phyloP scores from a whole-genome alignment of 1,140 invertebrate species.

The Homarus americanus region DNA sequence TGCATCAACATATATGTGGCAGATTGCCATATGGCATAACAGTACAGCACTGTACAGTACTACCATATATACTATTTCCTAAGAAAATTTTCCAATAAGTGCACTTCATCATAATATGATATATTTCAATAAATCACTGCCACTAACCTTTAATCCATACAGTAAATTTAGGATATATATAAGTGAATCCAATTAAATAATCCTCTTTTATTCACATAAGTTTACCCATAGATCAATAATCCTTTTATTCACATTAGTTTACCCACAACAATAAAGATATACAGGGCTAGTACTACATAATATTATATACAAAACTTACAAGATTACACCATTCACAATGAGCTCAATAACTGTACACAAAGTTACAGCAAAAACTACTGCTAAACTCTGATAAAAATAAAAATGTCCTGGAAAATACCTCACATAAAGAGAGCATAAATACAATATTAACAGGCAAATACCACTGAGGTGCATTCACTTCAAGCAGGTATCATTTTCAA shows the following conservation, averaged over 20 bases:
- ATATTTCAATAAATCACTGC: too few species aligned
- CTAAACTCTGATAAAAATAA: neutral
- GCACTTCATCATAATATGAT: too few species aligned
- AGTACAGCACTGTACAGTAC: too few species aligned
- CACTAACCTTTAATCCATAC: too few species aligned
- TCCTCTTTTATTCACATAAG: constrained; percentile 9
- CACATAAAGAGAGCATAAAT: neutral
- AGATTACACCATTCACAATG: neutral
- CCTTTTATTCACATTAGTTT: neutral
- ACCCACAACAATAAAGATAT: neutral
- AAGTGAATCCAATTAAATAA: neutral
- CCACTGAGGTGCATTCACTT: neutral
- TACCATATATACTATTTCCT: too few species aligned
- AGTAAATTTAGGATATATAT: too few species aligned
- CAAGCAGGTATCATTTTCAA: neutral
- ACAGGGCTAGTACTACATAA: neutral
- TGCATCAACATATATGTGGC: too few species aligned
- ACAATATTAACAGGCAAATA: neutral
- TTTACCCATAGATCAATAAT: constrained; percentile 1
- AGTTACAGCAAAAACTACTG: neutral
- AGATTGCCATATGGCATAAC: too few species aligned
- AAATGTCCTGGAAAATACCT: neutral
- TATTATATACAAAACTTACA: constrained; percentile 5
- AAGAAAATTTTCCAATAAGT: too few species aligned
- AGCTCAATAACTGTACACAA: neutral